Base-by-base conservation (phyloP, 2,113 vertebrate genomes). In the Strix uralensis region DNA sequence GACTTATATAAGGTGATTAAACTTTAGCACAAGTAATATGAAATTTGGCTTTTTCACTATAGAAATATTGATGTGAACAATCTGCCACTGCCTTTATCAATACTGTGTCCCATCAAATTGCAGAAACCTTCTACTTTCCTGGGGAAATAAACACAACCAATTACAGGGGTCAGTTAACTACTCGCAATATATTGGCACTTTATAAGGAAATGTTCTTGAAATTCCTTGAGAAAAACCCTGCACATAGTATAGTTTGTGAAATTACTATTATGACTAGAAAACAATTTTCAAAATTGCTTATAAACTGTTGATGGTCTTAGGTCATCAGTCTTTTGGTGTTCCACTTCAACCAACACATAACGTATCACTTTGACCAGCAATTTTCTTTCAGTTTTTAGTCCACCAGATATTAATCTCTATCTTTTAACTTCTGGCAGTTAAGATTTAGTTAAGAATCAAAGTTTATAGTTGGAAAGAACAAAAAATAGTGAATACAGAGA, bases 1-100 rank as follows among this genome's bases (percentile, higher is more conserved):
- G 23, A 52, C 46, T 21, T 22, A n/a, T 86, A 72, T 70, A 92
- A 59, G 14, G 27, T 51, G 17, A 87, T 10, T 84, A 87, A 92
- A 94, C 51, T 44, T n/a, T 49, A 92, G 36, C 15, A 58, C 58
- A 92, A 77, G 22, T 36, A 92, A 94, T 72, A 88, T 38, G 47
- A 92, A 10, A 73, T 72, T 96, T 88, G 55, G 12, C 59, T 89
- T 80, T 92, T 95, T 86, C n/a, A 70, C 51, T 81, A 86, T n/a
- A 92, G 61, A 96, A 93, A 95, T 88, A 77, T 46, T 25, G n/a
- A 78, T 36, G 89, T n/a, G 25, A 87, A 73, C 40, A 89, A 82
- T 67, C 92, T 55, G 75, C 25, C 13, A n/a, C 25, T 62, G 23
- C 46, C 46, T 95, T 85, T 93, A 23, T 74, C 54, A 84, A 13